These are phyloP conservation scores for Nymphalis io DNA, from an alignment of 1,140 invertebrate species.

Conservation along the genomic window DNA sequence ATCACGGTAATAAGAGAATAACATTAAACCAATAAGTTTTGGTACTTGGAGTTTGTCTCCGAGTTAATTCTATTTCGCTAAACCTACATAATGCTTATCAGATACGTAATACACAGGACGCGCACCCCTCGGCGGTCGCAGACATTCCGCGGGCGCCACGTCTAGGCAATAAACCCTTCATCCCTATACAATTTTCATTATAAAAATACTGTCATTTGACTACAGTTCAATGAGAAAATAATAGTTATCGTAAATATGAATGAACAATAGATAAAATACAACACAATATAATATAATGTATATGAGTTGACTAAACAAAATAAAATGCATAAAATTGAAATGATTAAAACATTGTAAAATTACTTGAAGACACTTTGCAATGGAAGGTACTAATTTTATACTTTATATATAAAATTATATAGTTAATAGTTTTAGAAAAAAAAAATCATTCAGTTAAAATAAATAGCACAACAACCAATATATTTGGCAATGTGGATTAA, in stretches of 20 bases:
- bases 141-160: constrained; percentile 37
- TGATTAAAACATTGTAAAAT: constrained; percentile 76
- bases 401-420: no score
- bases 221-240: constrained; percentile 80
- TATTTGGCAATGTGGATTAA: constrained; percentile 78
- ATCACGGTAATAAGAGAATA: constrained; percentile 80
- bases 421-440: constrained; percentile 59
- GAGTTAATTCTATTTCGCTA: constrained; percentile 80
- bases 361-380: constrained; percentile 69
- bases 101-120: constrained; percentile 74
- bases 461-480: constrained; percentile 80
- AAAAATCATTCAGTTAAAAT: constrained; percentile 62
- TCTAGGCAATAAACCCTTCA: constrained; percentile 69
- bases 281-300: constrained; percentile 70
- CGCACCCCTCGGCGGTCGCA: constrained; percentile 30
- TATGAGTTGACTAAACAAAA: constrained; percentile 79
- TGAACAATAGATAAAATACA: constrained; percentile 78
- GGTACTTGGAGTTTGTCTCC: constrained; percentile 76
- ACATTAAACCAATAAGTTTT: constrained; percentile 79
- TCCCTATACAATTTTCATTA: constrained; percentile 80
- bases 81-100: constrained; percentile 82
- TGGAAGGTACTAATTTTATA: constrained; percentile 78
- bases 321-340: constrained; percentile 80
- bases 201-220: constrained; percentile 83
- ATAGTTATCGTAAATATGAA: constrained; percentile 71